A percentile compares a stretch with the other conserved stretches of the same genome.
Evolutionary conservation across 1,140 invertebrate species (phyloP).

Genomic region (Sweltsa coloradensis): DNA sequence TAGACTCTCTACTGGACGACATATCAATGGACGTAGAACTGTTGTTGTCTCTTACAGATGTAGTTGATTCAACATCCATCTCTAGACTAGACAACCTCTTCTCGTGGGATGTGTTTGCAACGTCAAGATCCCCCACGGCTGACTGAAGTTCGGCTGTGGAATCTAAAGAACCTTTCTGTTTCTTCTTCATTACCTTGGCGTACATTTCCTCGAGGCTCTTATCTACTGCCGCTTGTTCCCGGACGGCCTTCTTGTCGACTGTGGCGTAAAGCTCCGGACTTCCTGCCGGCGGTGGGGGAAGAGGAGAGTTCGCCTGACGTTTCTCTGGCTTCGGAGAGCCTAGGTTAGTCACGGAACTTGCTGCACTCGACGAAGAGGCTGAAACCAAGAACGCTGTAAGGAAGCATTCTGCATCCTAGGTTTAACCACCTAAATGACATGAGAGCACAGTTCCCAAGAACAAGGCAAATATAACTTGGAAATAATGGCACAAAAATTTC

Average conservation of each 20-base stretch:
- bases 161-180: constrained; percentile 24
- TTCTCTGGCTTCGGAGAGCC: constrained; percentile 76
- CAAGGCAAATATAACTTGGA: too few relatives aligned
- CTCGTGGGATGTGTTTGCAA: constrained; percentile 7
- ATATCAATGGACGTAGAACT: constrained; percentile 25
- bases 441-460: too few relatives aligned
- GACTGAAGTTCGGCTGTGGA: neutral
- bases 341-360: constrained; percentile 55
- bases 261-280: constrained; percentile 13
- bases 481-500: too few relatives aligned
- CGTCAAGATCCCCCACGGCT: constrained; percentile 4
- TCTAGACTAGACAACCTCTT: constrained; percentile 17
- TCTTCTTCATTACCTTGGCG: constrained; percentile 68
- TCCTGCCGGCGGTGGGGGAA: constrained; percentile 54
- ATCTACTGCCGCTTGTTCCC: constrained; percentile 22
- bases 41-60: neutral
- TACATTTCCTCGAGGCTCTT: constrained; percentile 75
- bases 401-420: too few relatives aligned
- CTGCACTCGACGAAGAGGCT: constrained; percentile 64
- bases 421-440: too few relatives aligned
- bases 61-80: too few relatives aligned
- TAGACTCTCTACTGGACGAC: constrained; percentile 26
- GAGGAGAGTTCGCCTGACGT: constrained; percentile 70
- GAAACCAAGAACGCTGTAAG: constrained; percentile 19
- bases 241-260: constrained; percentile 6